Conservation (phyloP, 2,113 vertebrate species). For the Syngnathus typhle region DNA sequence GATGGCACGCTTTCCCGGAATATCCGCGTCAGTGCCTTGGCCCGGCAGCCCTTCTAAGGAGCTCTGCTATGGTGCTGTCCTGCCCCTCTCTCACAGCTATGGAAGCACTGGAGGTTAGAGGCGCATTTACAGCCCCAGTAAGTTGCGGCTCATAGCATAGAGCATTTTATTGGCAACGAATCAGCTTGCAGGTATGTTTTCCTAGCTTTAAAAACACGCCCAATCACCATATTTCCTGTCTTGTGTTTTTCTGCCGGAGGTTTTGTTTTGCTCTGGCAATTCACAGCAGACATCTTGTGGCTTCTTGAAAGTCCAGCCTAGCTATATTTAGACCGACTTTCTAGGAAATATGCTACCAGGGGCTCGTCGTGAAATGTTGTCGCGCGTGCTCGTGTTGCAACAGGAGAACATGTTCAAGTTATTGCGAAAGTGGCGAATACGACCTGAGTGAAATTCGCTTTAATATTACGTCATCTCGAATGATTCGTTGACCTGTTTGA, state of each 20-base stretch:
- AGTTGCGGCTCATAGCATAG: conserved; percentile 54
- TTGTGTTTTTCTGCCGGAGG: neutral
- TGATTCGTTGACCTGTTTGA: neutral
- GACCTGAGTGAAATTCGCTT: neutral
- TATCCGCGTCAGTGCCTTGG: conserved; percentile 71
- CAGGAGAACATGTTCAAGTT: conserved; percentile 2
- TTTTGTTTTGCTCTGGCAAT: conserved; percentile 7
- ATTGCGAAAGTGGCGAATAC: neutral
- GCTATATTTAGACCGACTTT: conserved; percentile 39
- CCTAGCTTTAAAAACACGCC: conserved; percentile 18
- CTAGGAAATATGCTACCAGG: conserved; percentile 30
- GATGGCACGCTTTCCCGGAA: conserved; percentile 84
- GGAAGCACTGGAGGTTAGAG: conserved; percentile 60
- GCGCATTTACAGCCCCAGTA: conserved; percentile 51
- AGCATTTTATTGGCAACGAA: conserved; percentile 65
- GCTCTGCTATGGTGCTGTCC: conserved; percentile 63
- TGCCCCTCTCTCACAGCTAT: conserved; percentile 60
- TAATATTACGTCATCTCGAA: neutral
- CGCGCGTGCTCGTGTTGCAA: conserved; percentile 10
- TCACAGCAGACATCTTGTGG: conserved; percentile 19
- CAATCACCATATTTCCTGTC: neutral
- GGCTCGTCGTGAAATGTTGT: conserved; percentile 13
- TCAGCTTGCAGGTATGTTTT: conserved; percentile 79
- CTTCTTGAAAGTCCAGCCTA: conserved; percentile 9
- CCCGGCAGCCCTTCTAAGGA: conserved; percentile 70